These are phyloP conservation scores for Coracias cyanogaster DNA, from an alignment of 2,797 vertebrate species.

Conservation along the genomic window DNA sequence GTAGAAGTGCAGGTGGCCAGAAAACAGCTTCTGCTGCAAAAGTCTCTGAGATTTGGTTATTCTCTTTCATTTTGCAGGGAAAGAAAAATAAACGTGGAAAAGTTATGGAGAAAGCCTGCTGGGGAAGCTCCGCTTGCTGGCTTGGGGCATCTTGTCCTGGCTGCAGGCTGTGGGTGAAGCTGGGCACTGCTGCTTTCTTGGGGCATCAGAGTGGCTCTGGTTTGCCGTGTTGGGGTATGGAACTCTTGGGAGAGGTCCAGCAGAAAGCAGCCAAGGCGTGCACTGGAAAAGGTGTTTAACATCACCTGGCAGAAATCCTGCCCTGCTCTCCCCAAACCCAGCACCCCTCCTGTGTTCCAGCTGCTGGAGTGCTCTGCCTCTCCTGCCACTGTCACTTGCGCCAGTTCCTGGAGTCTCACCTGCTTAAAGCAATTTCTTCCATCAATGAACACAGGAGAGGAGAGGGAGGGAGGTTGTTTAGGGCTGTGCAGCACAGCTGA, in stretches of 20 bases:
- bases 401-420: neutral
- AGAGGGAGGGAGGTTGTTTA: neutral
- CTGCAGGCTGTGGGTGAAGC: neutral
- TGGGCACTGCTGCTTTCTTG: neutral
- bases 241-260: neutral
- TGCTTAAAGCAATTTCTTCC: conserved; percentile 19
- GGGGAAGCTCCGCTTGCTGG: neutral
- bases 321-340: neutral
- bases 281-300: neutral
- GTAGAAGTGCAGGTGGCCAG: neutral
- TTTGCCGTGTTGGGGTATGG: fast-evolving
- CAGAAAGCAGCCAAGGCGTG: fast-evolving
- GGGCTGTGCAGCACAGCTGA: neutral
- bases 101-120: neutral
- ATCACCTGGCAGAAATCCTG: neutral
- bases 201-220: neutral
- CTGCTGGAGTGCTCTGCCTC: neutral
- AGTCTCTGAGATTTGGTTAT: neutral
- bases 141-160: neutral
- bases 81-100: neutral
- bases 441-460: neutral
- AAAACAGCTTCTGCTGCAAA: neutral
- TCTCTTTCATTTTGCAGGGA: fast-evolving
- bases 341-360: neutral
- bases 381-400: fast-evolving